Evolutionary conservation across 2,888 invertebrate species (phyloP), one percentile per base, ranked within the genome.

Genomic region (Bombyx huttoni): DNA sequence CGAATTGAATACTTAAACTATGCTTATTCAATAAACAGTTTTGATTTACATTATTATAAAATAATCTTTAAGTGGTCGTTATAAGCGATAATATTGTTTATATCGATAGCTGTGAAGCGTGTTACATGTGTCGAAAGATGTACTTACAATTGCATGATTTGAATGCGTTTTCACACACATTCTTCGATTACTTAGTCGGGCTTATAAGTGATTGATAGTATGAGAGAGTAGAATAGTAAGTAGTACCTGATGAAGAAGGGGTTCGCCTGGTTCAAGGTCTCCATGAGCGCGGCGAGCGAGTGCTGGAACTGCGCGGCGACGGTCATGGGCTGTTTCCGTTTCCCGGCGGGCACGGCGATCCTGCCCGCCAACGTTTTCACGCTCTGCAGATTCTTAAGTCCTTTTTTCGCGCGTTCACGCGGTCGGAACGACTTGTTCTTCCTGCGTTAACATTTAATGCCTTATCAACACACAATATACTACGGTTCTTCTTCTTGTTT

Each of bases 291-390:
- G 58, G 95, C 94, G 52, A 98, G 88, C 49, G 97, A 97, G 80
- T 95, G 95, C 80, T 97, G 95, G 81, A 98, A 98, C 86, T 98
- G 98, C 12, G 96, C 96, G 1, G 97, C 95, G 1, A 98, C 98
- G 0, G 98, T 98, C 70, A 96, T 92, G 10, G 96, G 96, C 69
- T 96, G 95, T 78, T 96, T 96, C 54, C 96, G 88, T 46, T 94
- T 94, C 49, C 90, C 90, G 10, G 90, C 89, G 1, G 90, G 87
- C 56, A 91, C 90, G 53, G 91, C 89, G 49, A 91, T 94, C 59
- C 93, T 89, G 3, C 95, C 96, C 1, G 96, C 96, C 51, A 98
- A 87, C 6, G 96, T 96, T 85, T 98, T 98, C 57, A 98, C 94
- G 51, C 96, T 95, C 84, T 97, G 95, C 54, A 97, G 90, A 84